These are phyloP conservation scores for Leptinotarsa juncta DNA, from an alignment of 2,888 invertebrate genomes.

Conservation along the genomic window DNA sequence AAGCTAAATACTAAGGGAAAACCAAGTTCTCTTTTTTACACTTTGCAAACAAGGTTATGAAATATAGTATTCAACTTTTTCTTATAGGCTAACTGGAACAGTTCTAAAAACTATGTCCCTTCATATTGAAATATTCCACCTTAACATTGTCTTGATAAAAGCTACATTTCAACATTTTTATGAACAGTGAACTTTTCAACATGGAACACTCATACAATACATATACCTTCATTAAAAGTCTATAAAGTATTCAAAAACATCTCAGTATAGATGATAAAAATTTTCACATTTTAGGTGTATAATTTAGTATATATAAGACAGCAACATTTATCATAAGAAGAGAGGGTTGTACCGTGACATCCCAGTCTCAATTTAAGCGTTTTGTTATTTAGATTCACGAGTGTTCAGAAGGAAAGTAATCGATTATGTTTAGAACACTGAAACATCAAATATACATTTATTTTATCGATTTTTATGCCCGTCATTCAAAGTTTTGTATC, in stretches of 20 bases:
- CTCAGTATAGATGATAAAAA: constrained; percentile 45
- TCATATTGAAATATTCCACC: constrained; percentile 32
- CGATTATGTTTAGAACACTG: neutral
- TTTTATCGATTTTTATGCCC: too few relatives aligned
- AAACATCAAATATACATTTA: too few relatives aligned
- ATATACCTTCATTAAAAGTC: constrained; percentile 28
- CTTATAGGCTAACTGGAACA: neutral
- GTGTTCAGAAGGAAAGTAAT: constrained; percentile 16
- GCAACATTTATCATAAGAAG: constrained; percentile 57
- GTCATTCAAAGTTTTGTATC: too few relatives aligned
- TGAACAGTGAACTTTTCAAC: constrained; percentile 33
- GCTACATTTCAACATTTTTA: constrained; percentile 27
- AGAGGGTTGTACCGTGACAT: constrained; percentile 51
- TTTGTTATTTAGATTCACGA: constrained; percentile 43
- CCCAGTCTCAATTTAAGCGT: constrained; percentile 55
- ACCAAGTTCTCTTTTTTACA: neutral
- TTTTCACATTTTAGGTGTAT: constrained; percentile 43
- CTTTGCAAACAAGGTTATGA: neutral
- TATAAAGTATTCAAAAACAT: constrained; percentile 50
- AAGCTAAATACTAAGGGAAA: neutral
- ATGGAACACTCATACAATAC: constrained; percentile 37
- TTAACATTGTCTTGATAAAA: constrained; percentile 9
- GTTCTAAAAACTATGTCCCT: neutral
- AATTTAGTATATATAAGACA: constrained; percentile 48
- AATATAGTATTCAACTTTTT: constrained; percentile 2